Conservation (phyloP, 1,140 invertebrate genomes). For the Brachionus calyciflorus region DNA sequence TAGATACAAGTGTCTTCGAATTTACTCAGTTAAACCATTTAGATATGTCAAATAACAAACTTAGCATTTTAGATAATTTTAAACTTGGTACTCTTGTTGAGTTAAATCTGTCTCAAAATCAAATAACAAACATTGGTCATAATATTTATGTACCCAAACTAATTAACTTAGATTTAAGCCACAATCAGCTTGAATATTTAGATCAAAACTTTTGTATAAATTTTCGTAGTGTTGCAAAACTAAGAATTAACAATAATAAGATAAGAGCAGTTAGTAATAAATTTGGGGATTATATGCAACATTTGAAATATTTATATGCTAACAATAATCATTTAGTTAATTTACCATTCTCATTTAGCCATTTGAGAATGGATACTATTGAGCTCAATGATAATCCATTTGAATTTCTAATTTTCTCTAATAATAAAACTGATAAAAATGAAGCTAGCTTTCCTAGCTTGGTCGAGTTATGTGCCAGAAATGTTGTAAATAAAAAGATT, state of each 20-base stretch:
- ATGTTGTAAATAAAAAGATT: constrained; percentile 18
- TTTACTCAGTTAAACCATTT: constrained; percentile 16
- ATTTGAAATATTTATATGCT: constrained; percentile 21
- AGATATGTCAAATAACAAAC: constrained; percentile 17
- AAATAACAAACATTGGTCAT: constrained; percentile 10
- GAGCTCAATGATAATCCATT: constrained; percentile 41
- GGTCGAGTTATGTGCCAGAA: constrained; percentile 8
- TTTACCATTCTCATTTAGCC: neutral
- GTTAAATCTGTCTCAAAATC: constrained; percentile 15
- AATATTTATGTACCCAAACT: constrained; percentile 14
- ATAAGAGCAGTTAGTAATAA: neutral
- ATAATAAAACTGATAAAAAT: neutral
- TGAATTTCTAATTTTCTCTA: constrained; percentile 7
- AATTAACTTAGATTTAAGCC: constrained; percentile 9
- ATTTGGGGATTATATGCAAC: neutral
- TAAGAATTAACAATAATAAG: constrained; percentile 16
- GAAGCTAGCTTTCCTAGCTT: constrained; percentile 1
- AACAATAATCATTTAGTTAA: constrained; percentile 29
- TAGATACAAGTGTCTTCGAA: constrained; percentile 7
- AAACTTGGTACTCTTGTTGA: neutral
- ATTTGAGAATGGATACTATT: constrained; percentile 8
- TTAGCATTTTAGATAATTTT: constrained; percentile 3
- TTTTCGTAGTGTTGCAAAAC: neutral
- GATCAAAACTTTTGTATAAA: constrained; percentile 30
- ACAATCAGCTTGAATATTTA: constrained; percentile 28